Evolutionary conservation across 2,797 vertebrate species (phyloP).

Genomic region (Enteromius treurensis): DNA sequence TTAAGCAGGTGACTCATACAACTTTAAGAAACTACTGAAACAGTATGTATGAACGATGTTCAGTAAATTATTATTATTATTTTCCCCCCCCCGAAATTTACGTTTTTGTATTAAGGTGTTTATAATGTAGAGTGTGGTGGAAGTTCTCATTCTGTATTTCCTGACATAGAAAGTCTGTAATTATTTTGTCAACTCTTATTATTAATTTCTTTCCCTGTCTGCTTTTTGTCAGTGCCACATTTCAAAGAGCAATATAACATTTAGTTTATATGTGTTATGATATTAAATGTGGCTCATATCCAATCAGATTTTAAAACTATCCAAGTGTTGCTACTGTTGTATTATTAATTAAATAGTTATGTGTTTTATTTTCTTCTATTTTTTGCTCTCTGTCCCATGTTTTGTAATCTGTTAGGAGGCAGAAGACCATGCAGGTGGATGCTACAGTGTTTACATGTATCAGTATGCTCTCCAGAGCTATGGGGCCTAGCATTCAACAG

Average conservation of each 20-base stretch:
- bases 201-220: background rate
- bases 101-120: background rate
- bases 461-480: constrained; percentile 96
- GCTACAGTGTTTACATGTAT: constrained; percentile 98
- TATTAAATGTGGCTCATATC: background rate
- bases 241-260: background rate
- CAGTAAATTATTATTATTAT: background rate
- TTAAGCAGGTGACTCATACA: background rate
- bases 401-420: constrained; percentile 81
- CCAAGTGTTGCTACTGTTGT: background rate
- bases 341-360: background rate
- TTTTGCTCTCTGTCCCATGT: background rate
- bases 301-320: background rate
- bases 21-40: background rate
- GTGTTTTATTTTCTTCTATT: background rate
- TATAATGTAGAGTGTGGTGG: background rate
- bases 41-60: background rate
- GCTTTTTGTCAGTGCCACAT: background rate
- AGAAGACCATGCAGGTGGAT: constrained; percentile 96
- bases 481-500: constrained; percentile 96
- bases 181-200: background rate
- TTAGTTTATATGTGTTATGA: background rate
- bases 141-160: background rate
- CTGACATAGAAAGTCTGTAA: background rate
- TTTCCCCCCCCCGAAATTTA: too few species aligned